Evolutionary conservation across 2,888 invertebrate species (phyloP).

Genomic region (Drosophila cognata): DNA sequence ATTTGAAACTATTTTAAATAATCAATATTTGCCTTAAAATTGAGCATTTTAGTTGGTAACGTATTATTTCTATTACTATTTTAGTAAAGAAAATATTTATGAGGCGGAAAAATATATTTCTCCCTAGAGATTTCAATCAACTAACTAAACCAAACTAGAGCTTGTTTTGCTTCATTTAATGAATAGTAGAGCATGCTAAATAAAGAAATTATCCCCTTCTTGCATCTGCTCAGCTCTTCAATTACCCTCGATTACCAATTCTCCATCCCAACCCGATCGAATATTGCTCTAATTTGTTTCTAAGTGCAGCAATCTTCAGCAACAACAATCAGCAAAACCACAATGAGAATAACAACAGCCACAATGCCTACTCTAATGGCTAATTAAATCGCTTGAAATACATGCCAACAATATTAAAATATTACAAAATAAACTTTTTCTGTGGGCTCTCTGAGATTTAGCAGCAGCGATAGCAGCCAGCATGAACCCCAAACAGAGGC

Average conservation of each 20-base stretch:
- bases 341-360: conserved; percentile 15
- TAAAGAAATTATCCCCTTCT: background rate
- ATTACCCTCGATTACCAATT: conserved; percentile 14
- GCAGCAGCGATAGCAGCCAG: conserved; percentile 37
- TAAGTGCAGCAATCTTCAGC: conserved; percentile 65
- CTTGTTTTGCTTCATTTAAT: background rate
- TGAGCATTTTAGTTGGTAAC: background rate
- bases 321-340: conserved; percentile 2
- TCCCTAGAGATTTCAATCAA: background rate
- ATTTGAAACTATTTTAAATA: background rate
- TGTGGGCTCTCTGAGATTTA: conserved; percentile 52
- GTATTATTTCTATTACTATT: background rate
- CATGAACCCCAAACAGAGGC: conserved; percentile 17
- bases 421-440: conserved; percentile 78
- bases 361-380: conserved; percentile 67
- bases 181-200: too few species aligned
- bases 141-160: background rate
- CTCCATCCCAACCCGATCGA: conserved; percentile 7
- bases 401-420: conserved; percentile 79
- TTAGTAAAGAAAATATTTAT: background rate
- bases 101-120: background rate
- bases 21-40: background rate
- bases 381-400: conserved; percentile 79
- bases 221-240: conserved; percentile 10
- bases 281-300: conserved; percentile 75